These are phyloP conservation scores for Tragelaphus strepsiceros DNA, from an alignment of 2,113 vertebrate species.

Conservation along the genomic window DNA sequence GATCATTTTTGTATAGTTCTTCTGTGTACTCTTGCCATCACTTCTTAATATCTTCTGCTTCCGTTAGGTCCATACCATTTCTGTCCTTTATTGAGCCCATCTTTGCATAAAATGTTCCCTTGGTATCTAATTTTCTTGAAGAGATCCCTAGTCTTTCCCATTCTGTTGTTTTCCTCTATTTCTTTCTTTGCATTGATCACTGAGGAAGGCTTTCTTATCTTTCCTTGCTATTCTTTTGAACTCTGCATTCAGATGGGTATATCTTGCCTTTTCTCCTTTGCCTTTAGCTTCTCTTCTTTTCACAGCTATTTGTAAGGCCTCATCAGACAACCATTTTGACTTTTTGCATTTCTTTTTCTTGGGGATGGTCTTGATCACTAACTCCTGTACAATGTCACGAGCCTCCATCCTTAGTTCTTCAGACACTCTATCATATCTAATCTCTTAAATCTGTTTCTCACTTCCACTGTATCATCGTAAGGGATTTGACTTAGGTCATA, in stretches of 20 bases:
- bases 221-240: not conserved
- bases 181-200: not conserved
- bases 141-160: not conserved
- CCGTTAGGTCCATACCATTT: not conserved
- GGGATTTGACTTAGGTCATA: not conserved
- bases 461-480: not conserved
- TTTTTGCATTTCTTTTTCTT: not conserved
- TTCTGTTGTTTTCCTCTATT: not conserved
- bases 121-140: not conserved
- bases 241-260: not conserved
- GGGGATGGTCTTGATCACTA: not conserved
- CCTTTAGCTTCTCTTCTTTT: not conserved
- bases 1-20: not conserved
- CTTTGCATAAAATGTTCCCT: not conserved
- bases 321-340: not conserved
- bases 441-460: not conserved
- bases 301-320: not conserved
- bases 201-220: not conserved
- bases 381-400: not conserved
- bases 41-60: not conserved
- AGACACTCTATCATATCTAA: not conserved
- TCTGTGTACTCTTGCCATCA: not conserved
- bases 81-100: not conserved
- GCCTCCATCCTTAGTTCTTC: not conserved
- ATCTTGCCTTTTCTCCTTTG: not conserved